Conservation (phyloP, 2,797 vertebrate species). For the Phalanger gymnotis region DNA sequence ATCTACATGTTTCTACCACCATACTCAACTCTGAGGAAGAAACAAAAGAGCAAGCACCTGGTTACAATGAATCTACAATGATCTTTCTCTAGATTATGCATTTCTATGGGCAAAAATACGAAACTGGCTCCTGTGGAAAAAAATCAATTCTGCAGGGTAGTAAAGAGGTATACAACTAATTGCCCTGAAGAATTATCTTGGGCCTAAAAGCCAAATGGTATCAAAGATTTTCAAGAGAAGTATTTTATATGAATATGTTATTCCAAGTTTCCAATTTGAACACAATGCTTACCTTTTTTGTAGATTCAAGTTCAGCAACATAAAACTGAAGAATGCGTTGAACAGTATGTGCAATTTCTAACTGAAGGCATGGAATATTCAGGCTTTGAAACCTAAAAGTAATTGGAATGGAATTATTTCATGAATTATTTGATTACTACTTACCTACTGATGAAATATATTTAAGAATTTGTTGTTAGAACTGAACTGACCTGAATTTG, state of each 20-base stretch:
- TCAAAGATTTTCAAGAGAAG: background rate
- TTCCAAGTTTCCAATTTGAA: conserved; percentile 39
- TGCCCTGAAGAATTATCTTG: background rate
- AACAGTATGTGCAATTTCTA: conserved; percentile 80
- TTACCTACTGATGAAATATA: background rate
- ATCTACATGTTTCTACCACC: background rate
- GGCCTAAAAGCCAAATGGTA: background rate
- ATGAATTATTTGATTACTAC: conserved; percentile 34
- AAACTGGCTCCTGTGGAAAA: background rate
- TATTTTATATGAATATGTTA: background rate
- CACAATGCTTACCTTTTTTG: conserved; percentile 84
- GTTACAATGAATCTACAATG: background rate
- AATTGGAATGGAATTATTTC: conserved; percentile 49
- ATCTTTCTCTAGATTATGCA: background rate
- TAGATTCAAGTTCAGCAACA: conserved; percentile 85
- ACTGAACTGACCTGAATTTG: background rate
- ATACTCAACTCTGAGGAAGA: conserved; percentile 2
- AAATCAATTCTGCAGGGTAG: background rate
- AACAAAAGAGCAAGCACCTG: background rate
- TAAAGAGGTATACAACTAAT: background rate
- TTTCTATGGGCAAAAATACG: background rate
- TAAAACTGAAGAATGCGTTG: conserved; percentile 87
- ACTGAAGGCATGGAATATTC: conserved; percentile 87
- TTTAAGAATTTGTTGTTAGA: conserved; percentile 14
- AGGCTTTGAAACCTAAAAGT: conserved; percentile 86